Base-by-base conservation (phyloP, 2,113 vertebrate genomes). In the Caretta caretta region DNA sequence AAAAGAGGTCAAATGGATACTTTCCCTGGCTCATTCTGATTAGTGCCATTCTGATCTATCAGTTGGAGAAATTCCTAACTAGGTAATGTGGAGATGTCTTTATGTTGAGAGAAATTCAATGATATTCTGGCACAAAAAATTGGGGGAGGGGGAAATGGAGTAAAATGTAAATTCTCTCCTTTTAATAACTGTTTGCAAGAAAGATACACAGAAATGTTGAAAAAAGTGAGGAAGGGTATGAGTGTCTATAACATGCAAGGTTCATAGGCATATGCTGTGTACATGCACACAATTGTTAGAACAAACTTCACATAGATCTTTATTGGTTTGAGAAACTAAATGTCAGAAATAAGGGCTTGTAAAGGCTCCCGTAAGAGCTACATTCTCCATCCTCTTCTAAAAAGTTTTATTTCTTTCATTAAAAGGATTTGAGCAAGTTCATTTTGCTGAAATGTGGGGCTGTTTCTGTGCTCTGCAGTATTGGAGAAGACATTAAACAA, bases 401-500 rank as follows among this genome's bases (percentile, higher is more conserved):
- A 94, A 53, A 2, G 35, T 72, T 72, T 72, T 20, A 22, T 78
- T 94, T 53, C 62, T 80, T 88, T 92, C 62, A 86, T 35, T 90
- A 27, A 85, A 38, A 62, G 80, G 22, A 79, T 94, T 97, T 87
- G 83, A 92, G 2, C 81, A 78, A 88, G 87, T 83, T 86, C 83
- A 50, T 69, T 96, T 96, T 93, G n/a, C 65, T 38, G 94, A 93
- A 89, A 50, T 1, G 5, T 90, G 86, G 62, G 90, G 49, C 87
- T 72, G 89, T 96, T 90, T 92, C 72, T 95, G 25, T 95, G 92
- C 85, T 83, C 93, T 38, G 53, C 56, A 95, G 89, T 38, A 3
- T 84, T 83, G 46, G 92, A 11, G 54, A 89, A 87, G 19, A 48
- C 42, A 0, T 72, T 91, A 8, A 2, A 87, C 84, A 90, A 90